Evolutionary conservation across 1,140 invertebrate genomes (phyloP).

Genomic region (Linepithema humile): DNA sequence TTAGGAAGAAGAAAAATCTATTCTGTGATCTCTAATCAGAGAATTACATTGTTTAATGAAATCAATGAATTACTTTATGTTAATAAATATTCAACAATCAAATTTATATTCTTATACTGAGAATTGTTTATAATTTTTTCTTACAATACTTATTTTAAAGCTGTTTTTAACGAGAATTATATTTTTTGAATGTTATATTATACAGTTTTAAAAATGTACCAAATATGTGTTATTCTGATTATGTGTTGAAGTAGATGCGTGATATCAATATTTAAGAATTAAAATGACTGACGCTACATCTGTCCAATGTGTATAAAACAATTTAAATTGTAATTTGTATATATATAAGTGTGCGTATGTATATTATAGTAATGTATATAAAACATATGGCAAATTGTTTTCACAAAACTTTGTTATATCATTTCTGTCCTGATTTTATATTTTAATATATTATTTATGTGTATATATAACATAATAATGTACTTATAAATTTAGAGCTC

Average conservation of each 20-base stretch:
- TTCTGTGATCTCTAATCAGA: neutral
- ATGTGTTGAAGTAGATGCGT: neutral
- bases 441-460: neutral
- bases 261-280: conserved; percentile 33
- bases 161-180: neutral
- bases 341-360: conserved; percentile 23
- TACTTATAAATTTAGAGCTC: neutral
- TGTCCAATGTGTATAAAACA: neutral
- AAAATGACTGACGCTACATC: neutral
- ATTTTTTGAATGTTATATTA: conserved; percentile 15
- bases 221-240: neutral
- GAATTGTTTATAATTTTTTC: neutral
- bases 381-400: conserved; percentile 4
- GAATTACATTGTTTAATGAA: neutral
- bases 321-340: conserved; percentile 32
- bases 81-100: neutral
- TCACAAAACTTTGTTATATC: conserved; percentile 10
- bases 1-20: neutral
- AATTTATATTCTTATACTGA: conserved; percentile 17
- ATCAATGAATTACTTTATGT: neutral
- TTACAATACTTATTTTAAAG: neutral
- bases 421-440: neutral
- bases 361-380: conserved; percentile 15
- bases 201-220: neutral
- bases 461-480: neutral